Evolutionary conservation across 2,113 vertebrate genomes (phyloP).

Genomic region (Cololabis saira): DNA sequence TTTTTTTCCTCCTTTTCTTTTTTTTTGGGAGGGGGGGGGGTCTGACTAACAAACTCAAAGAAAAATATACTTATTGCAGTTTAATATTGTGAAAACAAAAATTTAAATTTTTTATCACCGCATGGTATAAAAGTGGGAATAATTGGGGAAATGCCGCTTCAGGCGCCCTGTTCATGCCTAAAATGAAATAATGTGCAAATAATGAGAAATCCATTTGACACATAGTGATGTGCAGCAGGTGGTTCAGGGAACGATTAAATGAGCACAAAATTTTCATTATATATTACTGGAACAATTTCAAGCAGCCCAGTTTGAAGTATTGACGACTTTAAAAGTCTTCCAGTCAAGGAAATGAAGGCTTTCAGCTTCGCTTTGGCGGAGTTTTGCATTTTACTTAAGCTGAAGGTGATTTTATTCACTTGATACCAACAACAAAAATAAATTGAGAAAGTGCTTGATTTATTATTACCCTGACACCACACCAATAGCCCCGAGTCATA

Average conservation of each 20-base stretch:
- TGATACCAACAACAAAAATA: neutral
- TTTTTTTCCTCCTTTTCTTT: neutral
- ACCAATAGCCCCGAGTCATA: no score
- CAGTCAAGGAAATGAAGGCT: neutral
- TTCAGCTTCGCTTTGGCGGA: neutral
- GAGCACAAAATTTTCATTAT: neutral
- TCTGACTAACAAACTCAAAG: slow-evolving; percentile 14
- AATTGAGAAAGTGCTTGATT: neutral
- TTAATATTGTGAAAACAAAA: slow-evolving; percentile 16
- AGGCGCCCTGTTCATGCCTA: neutral
- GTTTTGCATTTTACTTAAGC: neutral
- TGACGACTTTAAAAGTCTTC: neutral
- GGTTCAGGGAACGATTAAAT: neutral
- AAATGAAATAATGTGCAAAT: slow-evolving; percentile 25
- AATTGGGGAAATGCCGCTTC: neutral
- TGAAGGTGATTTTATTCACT: neutral
- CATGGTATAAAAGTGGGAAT: slow-evolving; percentile 5
- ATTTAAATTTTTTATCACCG: slow-evolving; percentile 9
- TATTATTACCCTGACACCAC: no score
- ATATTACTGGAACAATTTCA: neutral
- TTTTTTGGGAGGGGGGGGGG: no score
- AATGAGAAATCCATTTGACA: slow-evolving; percentile 20
- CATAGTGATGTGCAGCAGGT: slow-evolving; percentile 21
- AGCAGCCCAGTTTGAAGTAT: neutral
- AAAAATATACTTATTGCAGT: slow-evolving; percentile 24